Evolutionary conservation across 1,140 invertebrate species (phyloP).

Genomic region (Oryctes rhinoceros): DNA sequence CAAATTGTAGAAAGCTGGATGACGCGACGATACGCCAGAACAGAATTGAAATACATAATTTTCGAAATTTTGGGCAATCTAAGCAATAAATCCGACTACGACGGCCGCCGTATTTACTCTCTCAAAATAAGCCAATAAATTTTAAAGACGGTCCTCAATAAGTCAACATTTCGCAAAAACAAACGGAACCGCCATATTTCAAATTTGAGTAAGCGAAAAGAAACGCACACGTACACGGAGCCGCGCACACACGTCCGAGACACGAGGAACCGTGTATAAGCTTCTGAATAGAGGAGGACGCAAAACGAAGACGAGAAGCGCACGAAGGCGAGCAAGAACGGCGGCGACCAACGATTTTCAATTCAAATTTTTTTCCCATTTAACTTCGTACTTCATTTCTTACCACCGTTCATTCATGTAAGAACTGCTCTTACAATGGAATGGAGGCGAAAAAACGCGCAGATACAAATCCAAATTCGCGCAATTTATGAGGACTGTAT

Average conservation of each 20-base stretch:
- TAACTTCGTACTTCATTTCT: constrained; percentile 37
- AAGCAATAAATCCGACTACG: constrained; percentile 30
- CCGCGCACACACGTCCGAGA: not conserved
- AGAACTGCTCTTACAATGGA: not conserved
- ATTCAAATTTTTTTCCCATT: constrained; percentile 38
- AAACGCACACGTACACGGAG: constrained; percentile 11
- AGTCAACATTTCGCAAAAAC: constrained; percentile 41
- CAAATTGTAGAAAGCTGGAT: too few relatives aligned
- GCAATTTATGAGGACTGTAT: constrained; percentile 27
- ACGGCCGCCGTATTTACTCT: constrained; percentile 34
- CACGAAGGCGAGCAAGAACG: constrained; percentile 2
- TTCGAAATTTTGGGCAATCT: constrained; percentile 21
- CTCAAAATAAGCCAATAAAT: constrained; percentile 40
- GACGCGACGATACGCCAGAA: not conserved
- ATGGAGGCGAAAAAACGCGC: not conserved
- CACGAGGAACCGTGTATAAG: not conserved
- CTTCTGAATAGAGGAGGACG: not conserved
- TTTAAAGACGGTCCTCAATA: constrained; percentile 37
- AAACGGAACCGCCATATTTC: constrained; percentile 40
- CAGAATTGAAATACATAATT: constrained; percentile 28
- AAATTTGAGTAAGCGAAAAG: constrained; percentile 38
- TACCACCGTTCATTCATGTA: constrained; percentile 9
- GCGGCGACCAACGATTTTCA: constrained; percentile 16
- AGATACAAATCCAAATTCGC: constrained; percentile 32
- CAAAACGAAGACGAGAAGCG: not conserved